A percentile compares a stretch with the other conserved stretches of the same genome.
These are phyloP conservation scores for Phoenicopterus ruber DNA, from an alignment of 2,113 vertebrate genomes.

Conservation along the genomic window DNA sequence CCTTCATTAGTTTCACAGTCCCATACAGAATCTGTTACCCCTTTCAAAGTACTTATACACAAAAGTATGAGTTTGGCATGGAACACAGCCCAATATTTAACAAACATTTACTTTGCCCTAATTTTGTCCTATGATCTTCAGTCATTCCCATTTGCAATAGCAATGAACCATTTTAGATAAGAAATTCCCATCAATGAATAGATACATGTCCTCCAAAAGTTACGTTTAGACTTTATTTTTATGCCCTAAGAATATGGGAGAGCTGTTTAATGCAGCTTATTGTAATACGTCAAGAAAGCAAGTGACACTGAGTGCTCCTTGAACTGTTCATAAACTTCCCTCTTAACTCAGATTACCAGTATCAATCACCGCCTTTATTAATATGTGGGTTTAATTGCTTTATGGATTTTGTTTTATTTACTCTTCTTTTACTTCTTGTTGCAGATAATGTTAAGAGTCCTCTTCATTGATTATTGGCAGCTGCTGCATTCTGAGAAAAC, in stretches of 20 bases:
- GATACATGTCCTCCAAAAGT: background rate
- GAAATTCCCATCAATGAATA: background rate
- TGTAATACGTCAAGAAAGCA: background rate
- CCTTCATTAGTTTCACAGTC: background rate
- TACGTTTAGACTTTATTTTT: background rate
- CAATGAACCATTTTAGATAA: background rate
- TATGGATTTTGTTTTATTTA: slow-evolving; percentile 42
- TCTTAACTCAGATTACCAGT: background rate
- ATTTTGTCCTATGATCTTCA: background rate
- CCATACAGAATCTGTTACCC: background rate
- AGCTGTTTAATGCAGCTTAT: background rate
- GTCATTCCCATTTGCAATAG: background rate
- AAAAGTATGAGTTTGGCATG: background rate
- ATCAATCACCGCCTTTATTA: slow-evolving; percentile 7
- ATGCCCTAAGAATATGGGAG: background rate
- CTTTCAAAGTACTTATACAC: background rate
- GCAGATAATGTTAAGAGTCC: slow-evolving; percentile 70
- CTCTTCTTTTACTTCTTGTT: slow-evolving; percentile 51
- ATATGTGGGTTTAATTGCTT: slow-evolving; percentile 26
- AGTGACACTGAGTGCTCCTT: background rate
- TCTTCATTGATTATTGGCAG: slow-evolving; percentile 47
- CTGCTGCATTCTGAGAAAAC: slow-evolving; percentile 29
- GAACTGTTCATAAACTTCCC: background rate
- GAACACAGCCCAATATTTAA: background rate
- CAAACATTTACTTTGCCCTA: background rate